A percentile compares a stretch with the other conserved stretches of the same genome.
Evolutionary conservation across 2,797 vertebrate species (phyloP).

Genomic region (Siniperca scherzeri): DNA sequence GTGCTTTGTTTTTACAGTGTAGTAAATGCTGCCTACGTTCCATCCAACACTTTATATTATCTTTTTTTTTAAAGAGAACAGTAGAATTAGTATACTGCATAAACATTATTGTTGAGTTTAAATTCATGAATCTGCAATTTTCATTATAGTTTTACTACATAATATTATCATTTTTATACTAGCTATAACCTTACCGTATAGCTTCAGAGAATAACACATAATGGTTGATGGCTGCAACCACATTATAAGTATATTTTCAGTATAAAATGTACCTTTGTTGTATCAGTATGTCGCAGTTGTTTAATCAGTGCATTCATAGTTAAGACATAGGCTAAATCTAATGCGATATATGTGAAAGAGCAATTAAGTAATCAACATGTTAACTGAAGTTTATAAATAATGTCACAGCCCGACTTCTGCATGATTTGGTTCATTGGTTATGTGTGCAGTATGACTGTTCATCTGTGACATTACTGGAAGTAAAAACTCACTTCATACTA

Average conservation of each 20-base stretch:
- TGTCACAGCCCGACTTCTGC: slow-evolving; percentile 1
- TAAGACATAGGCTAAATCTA: neutral
- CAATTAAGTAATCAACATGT: neutral
- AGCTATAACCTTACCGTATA: neutral
- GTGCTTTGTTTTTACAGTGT: slow-evolving; percentile 17
- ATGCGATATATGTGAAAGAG: neutral
- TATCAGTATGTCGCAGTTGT: neutral
- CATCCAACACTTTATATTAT: neutral
- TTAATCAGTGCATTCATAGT: neutral
- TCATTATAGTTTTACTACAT: neutral
- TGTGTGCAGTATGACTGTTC: neutral
- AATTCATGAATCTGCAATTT: neutral
- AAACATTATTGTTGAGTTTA: slow-evolving; percentile 6
- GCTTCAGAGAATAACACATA: slow-evolving; percentile 22
- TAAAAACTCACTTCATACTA: neutral
- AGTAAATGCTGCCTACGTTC: slow-evolving; percentile 14
- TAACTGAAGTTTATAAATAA: neutral
- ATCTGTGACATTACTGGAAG: slow-evolving; percentile 6
- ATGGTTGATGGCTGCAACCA: slow-evolving; percentile 11
- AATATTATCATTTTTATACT: slow-evolving; percentile 1
- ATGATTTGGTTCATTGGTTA: slow-evolving; percentile 5
- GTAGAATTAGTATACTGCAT: neutral
- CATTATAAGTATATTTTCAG: neutral
- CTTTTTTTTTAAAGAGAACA: neutral
- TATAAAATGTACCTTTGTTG: neutral